Evolutionary conservation across 2,888 invertebrate genomes (phyloP).

Genomic region (Dicyrtoma fusca): DNA sequence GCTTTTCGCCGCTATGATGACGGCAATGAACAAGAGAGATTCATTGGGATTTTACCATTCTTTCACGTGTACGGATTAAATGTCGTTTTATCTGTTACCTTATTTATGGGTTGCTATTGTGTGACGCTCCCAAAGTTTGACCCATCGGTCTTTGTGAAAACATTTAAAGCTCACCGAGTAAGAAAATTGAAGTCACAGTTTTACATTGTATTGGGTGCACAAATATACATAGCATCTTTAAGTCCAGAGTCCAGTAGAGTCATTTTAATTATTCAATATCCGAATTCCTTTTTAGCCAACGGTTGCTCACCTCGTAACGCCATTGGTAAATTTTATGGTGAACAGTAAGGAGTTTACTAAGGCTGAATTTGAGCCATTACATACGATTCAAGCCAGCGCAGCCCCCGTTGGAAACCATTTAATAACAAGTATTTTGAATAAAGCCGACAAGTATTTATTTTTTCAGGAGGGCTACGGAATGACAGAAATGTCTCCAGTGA

Average conservation of each 20-base stretch:
- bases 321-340: constrained; percentile 73
- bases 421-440: constrained; percentile 65
- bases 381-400: constrained; percentile 67
- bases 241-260: background rate
- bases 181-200: background rate
- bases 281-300: constrained; percentile 39
- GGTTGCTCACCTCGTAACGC: constrained; percentile 68
- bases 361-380: constrained; percentile 69
- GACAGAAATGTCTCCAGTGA: constrained; percentile 68
- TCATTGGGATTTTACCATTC: constrained; percentile 51
- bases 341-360: constrained; percentile 70
- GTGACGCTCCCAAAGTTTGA: constrained; percentile 73
- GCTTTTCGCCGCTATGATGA: constrained; percentile 18
- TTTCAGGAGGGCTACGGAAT: constrained; percentile 66
- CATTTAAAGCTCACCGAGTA: constrained; percentile 66
- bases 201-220: background rate
- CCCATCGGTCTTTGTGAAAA: constrained; percentile 72
- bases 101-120: constrained; percentile 67
- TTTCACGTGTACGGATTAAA: constrained; percentile 74
- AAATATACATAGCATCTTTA: background rate
- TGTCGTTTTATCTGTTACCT: constrained; percentile 67
- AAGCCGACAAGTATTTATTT: constrained; percentile 56
- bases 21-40: constrained; percentile 43
- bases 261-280: background rate
- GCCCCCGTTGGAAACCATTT: constrained; percentile 66